Percentiles rank a stretch among this genome's conserved stretches.
These are phyloP conservation scores for Pseudomyrmex cubaensis DNA, from an alignment of 1,140 invertebrate species.

Conservation along the genomic window DNA sequence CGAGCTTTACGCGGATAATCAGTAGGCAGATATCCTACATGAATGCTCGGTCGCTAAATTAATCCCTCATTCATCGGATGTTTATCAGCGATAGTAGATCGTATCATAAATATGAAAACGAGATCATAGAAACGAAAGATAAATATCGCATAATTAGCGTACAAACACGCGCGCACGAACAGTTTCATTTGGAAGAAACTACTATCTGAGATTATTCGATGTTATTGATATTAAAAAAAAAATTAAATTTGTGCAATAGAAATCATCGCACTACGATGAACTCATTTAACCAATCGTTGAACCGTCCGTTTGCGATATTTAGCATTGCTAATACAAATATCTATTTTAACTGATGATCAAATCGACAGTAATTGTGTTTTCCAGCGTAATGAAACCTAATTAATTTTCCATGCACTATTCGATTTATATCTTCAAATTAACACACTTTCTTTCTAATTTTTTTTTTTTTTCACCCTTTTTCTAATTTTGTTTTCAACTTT, in stretches of 20 bases:
- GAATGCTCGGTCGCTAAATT: constrained; percentile 58
- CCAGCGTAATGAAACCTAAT: no score
- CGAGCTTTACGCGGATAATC: constrained; percentile 44
- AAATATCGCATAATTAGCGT: neutral
- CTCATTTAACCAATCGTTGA: no score
- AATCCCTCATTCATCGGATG: constrained; percentile 61
- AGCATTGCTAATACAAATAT: no score
- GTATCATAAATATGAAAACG: constrained; percentile 21
- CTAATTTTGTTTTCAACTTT: no score
- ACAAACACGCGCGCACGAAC: neutral
- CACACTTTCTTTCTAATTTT: no score
- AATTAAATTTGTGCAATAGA: neutral
- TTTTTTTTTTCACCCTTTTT: no score
- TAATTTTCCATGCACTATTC: no score
- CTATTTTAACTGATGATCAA: no score
- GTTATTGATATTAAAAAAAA: neutral
- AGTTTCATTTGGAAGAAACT: neutral
- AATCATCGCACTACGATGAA: neutral
- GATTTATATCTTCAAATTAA: no score
- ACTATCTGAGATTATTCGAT: neutral
- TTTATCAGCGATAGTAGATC: constrained; percentile 25
- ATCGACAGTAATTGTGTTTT: no score
- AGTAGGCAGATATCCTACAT: constrained; percentile 19
- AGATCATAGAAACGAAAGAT: neutral
- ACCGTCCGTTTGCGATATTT: no score